Percentiles rank a stretch among this genome's conserved stretches.
Conservation (phyloP, 1,140 invertebrate species). For the Temnothorax curvispinosus region DNA sequence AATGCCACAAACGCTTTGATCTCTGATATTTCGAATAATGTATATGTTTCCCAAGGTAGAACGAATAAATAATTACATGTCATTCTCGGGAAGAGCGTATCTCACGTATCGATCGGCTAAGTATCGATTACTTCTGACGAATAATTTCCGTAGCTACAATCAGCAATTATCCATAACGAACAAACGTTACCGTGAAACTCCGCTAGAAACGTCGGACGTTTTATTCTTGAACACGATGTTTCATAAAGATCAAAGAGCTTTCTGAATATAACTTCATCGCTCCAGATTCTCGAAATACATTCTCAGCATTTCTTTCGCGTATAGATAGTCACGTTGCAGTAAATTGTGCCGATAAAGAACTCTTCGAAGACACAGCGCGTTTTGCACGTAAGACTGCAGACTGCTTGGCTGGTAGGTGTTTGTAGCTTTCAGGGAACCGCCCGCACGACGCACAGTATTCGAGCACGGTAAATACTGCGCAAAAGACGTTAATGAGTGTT, state of each 20-base stretch:
- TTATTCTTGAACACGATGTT: constrained; percentile 13
- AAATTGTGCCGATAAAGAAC: constrained; percentile 45
- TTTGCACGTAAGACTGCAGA: constrained; percentile 13
- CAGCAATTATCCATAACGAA: neutral
- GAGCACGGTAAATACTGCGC: constrained; percentile 51
- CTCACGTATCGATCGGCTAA: neutral
- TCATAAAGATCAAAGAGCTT: constrained; percentile 36
- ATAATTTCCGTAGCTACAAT: neutral
- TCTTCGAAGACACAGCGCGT: constrained; percentile 1
- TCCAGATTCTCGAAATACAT: constrained; percentile 9
- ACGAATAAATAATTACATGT: neutral
- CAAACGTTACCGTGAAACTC: neutral
- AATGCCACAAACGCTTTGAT: neutral
- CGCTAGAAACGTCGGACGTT: neutral
- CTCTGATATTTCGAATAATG: neutral
- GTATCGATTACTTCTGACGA: neutral
- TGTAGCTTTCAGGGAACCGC: neutral
- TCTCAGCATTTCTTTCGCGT: constrained; percentile 54
- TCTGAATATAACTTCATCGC: constrained; percentile 17
- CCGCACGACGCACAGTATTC: constrained; percentile 34
- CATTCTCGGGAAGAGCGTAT: neutral
- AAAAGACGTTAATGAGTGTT: constrained; percentile 69
- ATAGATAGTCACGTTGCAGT: constrained; percentile 38
- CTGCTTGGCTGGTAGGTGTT: neutral
- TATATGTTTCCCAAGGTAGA: neutral